Evolutionary conservation across 2,797 vertebrate genomes (phyloP).

Genomic region (Lacerta bilineata): DNA sequence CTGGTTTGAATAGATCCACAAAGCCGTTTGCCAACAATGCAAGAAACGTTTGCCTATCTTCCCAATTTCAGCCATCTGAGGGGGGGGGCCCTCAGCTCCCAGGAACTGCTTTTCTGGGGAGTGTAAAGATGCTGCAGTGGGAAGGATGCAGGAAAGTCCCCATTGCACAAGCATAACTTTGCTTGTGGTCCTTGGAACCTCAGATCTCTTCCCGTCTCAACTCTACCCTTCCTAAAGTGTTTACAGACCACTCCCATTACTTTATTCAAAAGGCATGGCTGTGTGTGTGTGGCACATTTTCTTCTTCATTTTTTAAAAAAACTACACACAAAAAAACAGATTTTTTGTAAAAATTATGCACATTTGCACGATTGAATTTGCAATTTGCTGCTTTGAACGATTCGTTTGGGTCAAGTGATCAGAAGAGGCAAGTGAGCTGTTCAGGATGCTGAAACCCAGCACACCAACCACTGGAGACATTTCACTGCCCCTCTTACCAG

Average conservation of each 20-base stretch:
- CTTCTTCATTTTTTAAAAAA: too few species aligned
- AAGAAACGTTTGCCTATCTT: not conserved
- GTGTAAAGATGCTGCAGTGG: not conserved
- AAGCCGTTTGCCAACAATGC: not conserved
- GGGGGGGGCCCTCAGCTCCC: not conserved
- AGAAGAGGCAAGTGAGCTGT: not conserved
- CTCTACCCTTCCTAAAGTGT: too few species aligned
- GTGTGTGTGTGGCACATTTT: too few species aligned
- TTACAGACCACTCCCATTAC: not conserved
- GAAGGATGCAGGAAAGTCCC: not conserved
- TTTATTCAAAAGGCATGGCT: not conserved
- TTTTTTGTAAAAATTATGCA: not conserved
- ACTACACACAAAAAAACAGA: not conserved
- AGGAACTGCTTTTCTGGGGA: not conserved
- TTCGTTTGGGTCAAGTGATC: not conserved
- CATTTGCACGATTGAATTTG: not conserved
- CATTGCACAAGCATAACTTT: not conserved
- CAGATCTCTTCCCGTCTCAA: not conserved
- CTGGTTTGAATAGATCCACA: not conserved
- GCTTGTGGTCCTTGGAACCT: not conserved
- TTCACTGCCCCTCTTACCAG: not conserved
- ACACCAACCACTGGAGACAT: not conserved
- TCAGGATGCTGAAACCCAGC: not conserved
- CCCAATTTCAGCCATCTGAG: not conserved
- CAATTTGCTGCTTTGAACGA: not conserved